Evolutionary conservation across 2,888 invertebrate species (phyloP).

Genomic region (Coleophora flavipennella): DNA sequence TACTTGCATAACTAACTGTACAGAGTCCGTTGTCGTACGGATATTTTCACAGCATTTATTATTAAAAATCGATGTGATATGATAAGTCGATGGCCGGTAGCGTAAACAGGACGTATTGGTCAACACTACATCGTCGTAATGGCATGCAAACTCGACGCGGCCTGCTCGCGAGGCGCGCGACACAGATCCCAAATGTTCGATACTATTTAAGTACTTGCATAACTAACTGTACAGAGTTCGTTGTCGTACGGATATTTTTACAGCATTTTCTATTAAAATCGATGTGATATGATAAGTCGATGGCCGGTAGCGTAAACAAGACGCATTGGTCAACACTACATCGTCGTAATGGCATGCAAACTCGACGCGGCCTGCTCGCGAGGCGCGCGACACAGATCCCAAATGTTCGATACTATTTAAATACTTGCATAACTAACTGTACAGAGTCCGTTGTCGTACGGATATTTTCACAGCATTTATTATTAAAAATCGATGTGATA

Average conservation of each 20-base stretch:
- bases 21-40: background rate
- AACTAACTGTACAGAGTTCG: constrained; percentile 13
- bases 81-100: background rate
- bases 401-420: constrained; percentile 52
- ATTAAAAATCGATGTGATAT: too few species aligned
- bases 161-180: too few species aligned
- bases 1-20: constrained; percentile 34
- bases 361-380: too few species aligned
- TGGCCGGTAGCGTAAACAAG: background rate
- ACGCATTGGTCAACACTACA: constrained; percentile 39
- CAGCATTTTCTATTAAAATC: too few species aligned
- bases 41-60: too few species aligned
- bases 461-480: too few species aligned
- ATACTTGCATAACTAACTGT: constrained; percentile 34
- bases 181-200: constrained; percentile 51
- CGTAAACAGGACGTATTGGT: constrained; percentile 27
- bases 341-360: too few species aligned
- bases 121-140: too few species aligned
- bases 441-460: background rate
- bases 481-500: too few species aligned
- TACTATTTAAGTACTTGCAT: constrained; percentile 53
- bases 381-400: constrained; percentile 50
- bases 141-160: too few species aligned
- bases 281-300: too few species aligned
- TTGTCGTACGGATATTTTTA: background rate